These are phyloP conservation scores for Oikopleura dioica DNA, from an alignment of 23 tunicate species.

Conservation along the genomic window DNA sequence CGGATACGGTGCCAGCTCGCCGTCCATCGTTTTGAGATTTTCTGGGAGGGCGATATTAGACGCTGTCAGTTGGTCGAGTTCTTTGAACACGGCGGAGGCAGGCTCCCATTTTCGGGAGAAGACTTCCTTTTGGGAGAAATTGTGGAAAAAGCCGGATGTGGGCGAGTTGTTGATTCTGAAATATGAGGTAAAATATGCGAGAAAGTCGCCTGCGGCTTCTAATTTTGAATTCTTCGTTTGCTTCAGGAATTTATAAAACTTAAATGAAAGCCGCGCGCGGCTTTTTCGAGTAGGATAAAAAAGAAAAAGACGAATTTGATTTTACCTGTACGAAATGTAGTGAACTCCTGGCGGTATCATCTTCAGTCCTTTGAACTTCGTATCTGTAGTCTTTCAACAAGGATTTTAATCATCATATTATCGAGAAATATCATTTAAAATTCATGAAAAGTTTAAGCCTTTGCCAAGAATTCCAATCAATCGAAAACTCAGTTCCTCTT, in stretches of 20 bases:
- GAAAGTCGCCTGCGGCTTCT: too few relatives aligned
- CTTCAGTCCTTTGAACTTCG: conserved; percentile 64
- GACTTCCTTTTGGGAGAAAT: conserved; percentile 36
- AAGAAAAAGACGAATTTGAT: too few relatives aligned
- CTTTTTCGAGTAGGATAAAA: too few relatives aligned
- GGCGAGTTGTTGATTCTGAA: conserved; percentile 40
- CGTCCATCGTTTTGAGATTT: conserved; percentile 28
- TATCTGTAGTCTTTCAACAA: too few relatives aligned
- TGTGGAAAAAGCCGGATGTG: conserved; percentile 62
- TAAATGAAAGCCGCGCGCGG: too few relatives aligned
- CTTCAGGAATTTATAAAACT: too few relatives aligned
- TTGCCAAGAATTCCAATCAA: conserved; percentile 89
- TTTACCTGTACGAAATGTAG: conserved; percentile 42
- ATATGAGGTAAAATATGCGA: conserved; percentile 24
- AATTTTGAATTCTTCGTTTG: too few relatives aligned
- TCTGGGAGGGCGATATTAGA: conserved; percentile 14
- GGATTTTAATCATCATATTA: too few relatives aligned
- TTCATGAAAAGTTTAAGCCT: too few relatives aligned
- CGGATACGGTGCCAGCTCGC: conserved; percentile 58
- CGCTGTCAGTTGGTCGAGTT: conserved; percentile 11
- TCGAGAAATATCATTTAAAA: too few relatives aligned
- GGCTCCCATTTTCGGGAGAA: conserved; percentile 30
- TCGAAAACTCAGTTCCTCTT: conserved; percentile 73
- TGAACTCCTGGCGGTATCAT: conserved; percentile 94
- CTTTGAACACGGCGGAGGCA: conserved; percentile 21